Conservation (phyloP, 2,797 vertebrate species). For the Sternotherus odoratus region DNA sequence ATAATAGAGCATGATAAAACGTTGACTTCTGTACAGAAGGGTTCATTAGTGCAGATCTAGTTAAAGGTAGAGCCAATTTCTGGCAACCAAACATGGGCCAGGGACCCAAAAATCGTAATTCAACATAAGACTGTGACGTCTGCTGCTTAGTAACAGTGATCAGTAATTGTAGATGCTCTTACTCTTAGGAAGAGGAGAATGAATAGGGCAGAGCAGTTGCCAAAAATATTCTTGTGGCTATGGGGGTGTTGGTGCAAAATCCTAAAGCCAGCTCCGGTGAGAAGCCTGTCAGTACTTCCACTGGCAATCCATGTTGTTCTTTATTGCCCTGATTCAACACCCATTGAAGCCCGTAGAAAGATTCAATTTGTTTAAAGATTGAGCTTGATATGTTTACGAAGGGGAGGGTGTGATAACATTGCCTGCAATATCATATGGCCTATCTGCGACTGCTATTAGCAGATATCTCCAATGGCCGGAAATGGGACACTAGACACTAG, state of each 20-base stretch:
- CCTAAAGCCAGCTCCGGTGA: neutral
- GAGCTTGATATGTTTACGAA: neutral
- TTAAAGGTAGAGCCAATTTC: neutral
- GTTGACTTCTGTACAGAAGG: neutral
- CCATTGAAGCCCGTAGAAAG: neutral
- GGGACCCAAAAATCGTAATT: too few relatives aligned
- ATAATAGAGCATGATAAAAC: neutral
- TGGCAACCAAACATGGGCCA: neutral
- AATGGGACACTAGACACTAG: neutral
- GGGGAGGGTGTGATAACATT: neutral
- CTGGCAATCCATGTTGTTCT: neutral
- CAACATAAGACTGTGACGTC: neutral
- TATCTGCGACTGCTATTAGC: neutral
- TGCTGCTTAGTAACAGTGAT: neutral
- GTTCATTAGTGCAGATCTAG: neutral
- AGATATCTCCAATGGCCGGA: neutral
- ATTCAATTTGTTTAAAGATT: neutral
- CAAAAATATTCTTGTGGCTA: neutral
- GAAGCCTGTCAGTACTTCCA: neutral
- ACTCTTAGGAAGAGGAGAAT: neutral
- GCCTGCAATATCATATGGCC: neutral
- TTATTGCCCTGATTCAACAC: neutral
- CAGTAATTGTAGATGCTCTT: fast-evolving
- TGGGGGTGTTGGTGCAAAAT: neutral
- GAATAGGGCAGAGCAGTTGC: neutral